Evolutionary conservation across 2,888 invertebrate genomes (phyloP).

Genomic region (Coelopa pilipes): DNA sequence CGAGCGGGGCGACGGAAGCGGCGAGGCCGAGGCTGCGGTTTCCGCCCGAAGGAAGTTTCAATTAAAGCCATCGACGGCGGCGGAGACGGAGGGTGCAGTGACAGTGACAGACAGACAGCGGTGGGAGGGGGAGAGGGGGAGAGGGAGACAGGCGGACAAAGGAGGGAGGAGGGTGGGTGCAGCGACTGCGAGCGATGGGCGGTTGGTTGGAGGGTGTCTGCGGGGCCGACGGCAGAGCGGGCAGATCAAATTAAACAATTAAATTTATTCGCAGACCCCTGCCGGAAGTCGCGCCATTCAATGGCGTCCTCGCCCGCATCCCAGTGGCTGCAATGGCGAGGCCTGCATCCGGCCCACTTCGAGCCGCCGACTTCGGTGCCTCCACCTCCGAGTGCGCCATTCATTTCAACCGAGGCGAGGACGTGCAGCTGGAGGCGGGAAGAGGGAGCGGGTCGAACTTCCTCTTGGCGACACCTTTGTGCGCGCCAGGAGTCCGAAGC

Average conservation of each 20-base stretch:
- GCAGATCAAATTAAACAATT: conserved; percentile 17
- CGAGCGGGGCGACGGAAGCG: background rate
- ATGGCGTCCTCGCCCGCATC: background rate
- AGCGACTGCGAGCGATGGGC: no score
- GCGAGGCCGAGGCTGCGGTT: conserved; percentile 26
- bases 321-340: background rate
- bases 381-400: conserved; percentile 17
- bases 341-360: conserved; percentile 7
- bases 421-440: no score
- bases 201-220: no score
- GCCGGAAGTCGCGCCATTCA: conserved; percentile 7
- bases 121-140: background rate
- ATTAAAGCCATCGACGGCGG: conserved; percentile 10
- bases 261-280: conserved; percentile 10
- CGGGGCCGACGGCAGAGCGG: no score
- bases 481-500: background rate
- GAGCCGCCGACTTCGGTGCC: conserved; percentile 5
- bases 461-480: no score
- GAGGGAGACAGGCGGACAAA: no score
- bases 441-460: no score
- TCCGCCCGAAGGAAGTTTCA: conserved; percentile 30
- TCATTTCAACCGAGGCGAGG: background rate
- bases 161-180: no score
- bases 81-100: background rate
- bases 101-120: background rate